These are phyloP conservation scores for Penelope pileata DNA, from an alignment of 2,113 vertebrate genomes.

Conservation along the genomic window DNA sequence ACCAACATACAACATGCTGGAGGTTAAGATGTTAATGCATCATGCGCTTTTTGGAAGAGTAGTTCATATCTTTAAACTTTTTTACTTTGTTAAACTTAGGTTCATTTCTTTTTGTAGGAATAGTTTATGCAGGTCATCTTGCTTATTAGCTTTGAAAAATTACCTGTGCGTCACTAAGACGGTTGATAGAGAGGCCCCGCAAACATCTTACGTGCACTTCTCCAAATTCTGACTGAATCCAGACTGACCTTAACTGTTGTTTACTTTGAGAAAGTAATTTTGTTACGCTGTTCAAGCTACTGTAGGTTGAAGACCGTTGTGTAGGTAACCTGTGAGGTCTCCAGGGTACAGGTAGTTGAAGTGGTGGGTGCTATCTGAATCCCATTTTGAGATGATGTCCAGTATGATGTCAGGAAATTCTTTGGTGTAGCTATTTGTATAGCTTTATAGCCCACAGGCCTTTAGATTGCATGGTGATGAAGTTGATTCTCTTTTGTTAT, in stretches of 20 bases:
- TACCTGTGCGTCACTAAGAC: rapidly evolving
- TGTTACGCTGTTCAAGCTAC: not conserved
- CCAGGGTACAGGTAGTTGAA: not conserved
- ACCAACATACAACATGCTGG: not conserved
- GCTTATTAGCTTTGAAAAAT: not conserved
- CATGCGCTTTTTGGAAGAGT: rapidly evolving
- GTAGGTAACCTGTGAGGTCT: not conserved
- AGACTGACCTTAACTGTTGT: not conserved
- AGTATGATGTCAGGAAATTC: not conserved
- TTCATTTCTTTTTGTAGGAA: not conserved
- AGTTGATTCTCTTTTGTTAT: not conserved
- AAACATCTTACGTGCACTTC: rapidly evolving
- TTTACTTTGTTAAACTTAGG: not conserved
- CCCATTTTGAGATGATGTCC: not conserved
- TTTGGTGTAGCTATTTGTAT: not conserved
- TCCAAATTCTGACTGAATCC: not conserved
- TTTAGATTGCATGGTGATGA: not conserved
- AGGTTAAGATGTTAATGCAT: not conserved
- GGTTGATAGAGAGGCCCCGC: not conserved
- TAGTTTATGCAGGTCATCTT: not conserved
- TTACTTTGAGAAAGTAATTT: not conserved
- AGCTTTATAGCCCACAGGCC: not conserved
- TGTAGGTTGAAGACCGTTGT: not conserved
- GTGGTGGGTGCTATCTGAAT: not conserved
- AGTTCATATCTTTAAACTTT: not conserved